Evolutionary conservation across 2,113 vertebrate species (phyloP).

Genomic region (Lonchura striata): DNA sequence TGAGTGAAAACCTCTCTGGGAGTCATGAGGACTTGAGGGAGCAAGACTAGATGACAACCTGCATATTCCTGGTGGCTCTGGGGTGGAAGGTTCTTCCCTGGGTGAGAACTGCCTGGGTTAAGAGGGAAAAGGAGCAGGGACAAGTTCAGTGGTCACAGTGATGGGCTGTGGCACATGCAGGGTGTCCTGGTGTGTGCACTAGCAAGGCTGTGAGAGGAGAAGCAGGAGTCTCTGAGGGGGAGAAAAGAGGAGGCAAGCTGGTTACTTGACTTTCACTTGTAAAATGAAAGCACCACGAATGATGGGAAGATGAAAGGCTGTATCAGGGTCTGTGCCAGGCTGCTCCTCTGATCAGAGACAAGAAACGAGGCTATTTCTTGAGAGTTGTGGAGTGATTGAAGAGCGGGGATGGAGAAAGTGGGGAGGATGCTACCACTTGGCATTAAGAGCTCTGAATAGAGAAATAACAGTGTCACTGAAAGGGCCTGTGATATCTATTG

Average conservation of each 20-base stretch:
- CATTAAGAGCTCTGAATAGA: conserved; percentile 36
- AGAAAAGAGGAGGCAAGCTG: not conserved
- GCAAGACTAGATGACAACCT: not conserved
- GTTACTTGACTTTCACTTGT: conserved; percentile 4
- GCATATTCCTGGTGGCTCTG: not conserved
- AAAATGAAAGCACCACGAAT: not conserved
- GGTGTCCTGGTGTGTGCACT: not conserved
- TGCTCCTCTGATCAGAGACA: conserved; percentile 16
- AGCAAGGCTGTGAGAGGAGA: not conserved
- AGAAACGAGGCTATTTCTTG: conserved; percentile 16
- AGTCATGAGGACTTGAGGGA: accelerated
- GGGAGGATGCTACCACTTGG: conserved; percentile 6
- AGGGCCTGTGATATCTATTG: conserved; percentile 4
- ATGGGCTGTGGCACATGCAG: not conserved
- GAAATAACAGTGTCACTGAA: conserved; percentile 23
- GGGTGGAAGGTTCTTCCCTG: not conserved
- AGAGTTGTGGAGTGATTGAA: not conserved
- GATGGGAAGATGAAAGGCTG: conserved; percentile 29
- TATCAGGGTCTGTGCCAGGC: not conserved
- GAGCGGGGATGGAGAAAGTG: not conserved
- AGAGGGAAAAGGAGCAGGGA: not conserved
- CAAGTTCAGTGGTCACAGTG: accelerated
- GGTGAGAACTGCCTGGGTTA: not conserved
- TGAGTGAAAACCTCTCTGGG: not conserved
- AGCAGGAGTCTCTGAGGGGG: not conserved